Evolutionary conservation across 2,888 invertebrate genomes (phyloP).

Genomic region (Abrostola triplasia): DNA sequence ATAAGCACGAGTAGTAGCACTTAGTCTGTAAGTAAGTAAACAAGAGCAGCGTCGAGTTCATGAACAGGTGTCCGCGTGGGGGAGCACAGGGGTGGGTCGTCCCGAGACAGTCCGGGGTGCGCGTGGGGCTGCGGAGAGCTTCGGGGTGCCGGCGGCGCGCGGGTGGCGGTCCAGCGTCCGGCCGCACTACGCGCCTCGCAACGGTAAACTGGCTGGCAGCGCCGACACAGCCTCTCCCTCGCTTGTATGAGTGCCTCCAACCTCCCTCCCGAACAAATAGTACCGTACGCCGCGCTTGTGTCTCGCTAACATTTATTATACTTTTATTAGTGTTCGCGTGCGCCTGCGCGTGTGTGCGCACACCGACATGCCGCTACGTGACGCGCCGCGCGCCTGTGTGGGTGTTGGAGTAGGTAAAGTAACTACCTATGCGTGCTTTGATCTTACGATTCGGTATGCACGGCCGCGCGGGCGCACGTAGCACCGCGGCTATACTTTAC

Average conservation of each 20-base stretch:
- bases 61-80: slow-evolving; percentile 61
- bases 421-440: slow-evolving; percentile 87
- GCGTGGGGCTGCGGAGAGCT: slow-evolving; percentile 65
- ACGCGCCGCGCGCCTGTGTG: slow-evolving; percentile 72
- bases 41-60: slow-evolving; percentile 68
- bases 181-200: slow-evolving; percentile 88
- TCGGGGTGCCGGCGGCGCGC: slow-evolving; percentile 83
- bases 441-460: slow-evolving; percentile 88
- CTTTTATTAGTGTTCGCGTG: slow-evolving; percentile 80
- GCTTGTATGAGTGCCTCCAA: slow-evolving; percentile 86
- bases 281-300: slow-evolving; percentile 86
- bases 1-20: slow-evolving; percentile 85
- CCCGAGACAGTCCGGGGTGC: slow-evolving; percentile 69
- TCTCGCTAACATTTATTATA: slow-evolving; percentile 86
- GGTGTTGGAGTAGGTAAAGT: slow-evolving; percentile 85
- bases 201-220: slow-evolving; percentile 87
- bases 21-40: slow-evolving; percentile 77
- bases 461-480: slow-evolving; percentile 85
- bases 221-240: slow-evolving; percentile 85
- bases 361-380: slow-evolving; percentile 64
- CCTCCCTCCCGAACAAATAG: slow-evolving; percentile 88
- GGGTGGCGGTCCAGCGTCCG: slow-evolving; percentile 84
- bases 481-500: slow-evolving; percentile 83
- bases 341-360: slow-evolving; percentile 74
- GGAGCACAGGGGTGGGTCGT: slow-evolving; percentile 65